Conservation (phyloP, 1,140 invertebrate genomes). For the Stegodyphus mimosarum region DNA sequence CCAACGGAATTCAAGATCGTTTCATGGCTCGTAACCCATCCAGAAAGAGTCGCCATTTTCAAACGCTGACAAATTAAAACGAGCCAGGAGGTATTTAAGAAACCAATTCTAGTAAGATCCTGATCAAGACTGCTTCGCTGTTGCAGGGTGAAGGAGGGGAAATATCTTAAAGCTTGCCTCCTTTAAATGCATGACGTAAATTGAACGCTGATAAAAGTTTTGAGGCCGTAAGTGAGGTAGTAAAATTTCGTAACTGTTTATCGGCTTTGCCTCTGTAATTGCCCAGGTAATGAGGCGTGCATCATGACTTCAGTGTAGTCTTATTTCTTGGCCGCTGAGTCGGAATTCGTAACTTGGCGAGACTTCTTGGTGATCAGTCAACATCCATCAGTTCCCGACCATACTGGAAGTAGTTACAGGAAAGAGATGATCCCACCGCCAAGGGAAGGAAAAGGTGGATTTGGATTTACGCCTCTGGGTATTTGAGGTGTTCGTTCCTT, state of each 20-base stretch:
- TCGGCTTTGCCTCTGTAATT: conserved; percentile 54
- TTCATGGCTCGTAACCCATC: conserved; percentile 42
- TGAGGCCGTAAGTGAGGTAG: conserved; percentile 27
- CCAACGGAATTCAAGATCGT: background rate
- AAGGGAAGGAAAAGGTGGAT: conserved; percentile 18
- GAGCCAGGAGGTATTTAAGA: conserved; percentile 19
- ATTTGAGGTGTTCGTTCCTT: background rate
- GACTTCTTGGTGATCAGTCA: conserved; percentile 31
- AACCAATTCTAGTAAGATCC: conserved; percentile 33
- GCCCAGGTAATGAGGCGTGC: conserved; percentile 36
- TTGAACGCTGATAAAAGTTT: conserved; percentile 48
- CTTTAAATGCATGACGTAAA: background rate
- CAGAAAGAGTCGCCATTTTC: background rate
- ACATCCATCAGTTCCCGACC: conserved; percentile 23
- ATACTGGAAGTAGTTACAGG: background rate
- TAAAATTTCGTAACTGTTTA: conserved; percentile 55
- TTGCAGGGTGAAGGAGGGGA: background rate
- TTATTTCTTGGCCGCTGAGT: conserved; percentile 35
- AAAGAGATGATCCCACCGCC: background rate
- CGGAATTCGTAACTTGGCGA: conserved; percentile 44
- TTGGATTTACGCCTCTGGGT: conserved; percentile 28
- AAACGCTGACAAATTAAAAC: conserved; percentile 47
- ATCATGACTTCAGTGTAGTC: background rate
- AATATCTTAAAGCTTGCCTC: background rate
- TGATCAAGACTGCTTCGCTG: background rate